These are phyloP conservation scores for Hydrotaea cyrtoneurina DNA, from an alignment of 2,888 invertebrate genomes.

Conservation along the genomic window DNA sequence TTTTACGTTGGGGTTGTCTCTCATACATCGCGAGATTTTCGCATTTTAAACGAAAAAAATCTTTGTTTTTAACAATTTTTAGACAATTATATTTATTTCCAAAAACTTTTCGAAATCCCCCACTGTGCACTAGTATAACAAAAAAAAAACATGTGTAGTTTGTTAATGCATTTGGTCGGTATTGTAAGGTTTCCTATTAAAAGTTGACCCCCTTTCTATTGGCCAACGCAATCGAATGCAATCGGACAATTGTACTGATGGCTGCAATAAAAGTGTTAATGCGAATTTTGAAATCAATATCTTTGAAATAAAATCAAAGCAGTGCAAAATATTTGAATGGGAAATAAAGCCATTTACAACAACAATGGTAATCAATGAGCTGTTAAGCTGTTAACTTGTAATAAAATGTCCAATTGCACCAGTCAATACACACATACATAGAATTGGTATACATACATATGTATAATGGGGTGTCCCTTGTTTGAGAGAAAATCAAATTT, in stretches of 20 bases:
- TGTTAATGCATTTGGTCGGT: not conserved
- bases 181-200: conserved; percentile 20
- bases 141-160: too few relatives aligned
- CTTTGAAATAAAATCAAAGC: conserved; percentile 34
- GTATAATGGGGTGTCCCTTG: too few relatives aligned
- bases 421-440: not conserved
- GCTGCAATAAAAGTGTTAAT: conserved; percentile 12
- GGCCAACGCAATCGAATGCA: not conserved
- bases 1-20: too few relatives aligned
- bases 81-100: too few relatives aligned
- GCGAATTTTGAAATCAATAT: conserved; percentile 30
- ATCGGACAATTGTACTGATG: not conserved
- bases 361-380: conserved; percentile 68
- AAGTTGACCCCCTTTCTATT: conserved; percentile 9
- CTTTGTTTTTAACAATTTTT: too few relatives aligned
- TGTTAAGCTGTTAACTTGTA: conserved; percentile 70
- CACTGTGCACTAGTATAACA: too few relatives aligned
- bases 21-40: too few relatives aligned
- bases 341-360: conserved; percentile 55
- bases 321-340: conserved; percentile 20
- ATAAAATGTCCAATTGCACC: conserved; percentile 55
- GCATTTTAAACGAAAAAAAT: too few relatives aligned
- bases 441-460: too few relatives aligned
- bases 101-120: too few relatives aligned
- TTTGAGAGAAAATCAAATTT: too few relatives aligned